Percentiles rank a stretch among this genome's conserved stretches.
These are phyloP conservation scores for Clivina fossor DNA, from an alignment of 2,888 invertebrate species.

Conservation along the genomic window DNA sequence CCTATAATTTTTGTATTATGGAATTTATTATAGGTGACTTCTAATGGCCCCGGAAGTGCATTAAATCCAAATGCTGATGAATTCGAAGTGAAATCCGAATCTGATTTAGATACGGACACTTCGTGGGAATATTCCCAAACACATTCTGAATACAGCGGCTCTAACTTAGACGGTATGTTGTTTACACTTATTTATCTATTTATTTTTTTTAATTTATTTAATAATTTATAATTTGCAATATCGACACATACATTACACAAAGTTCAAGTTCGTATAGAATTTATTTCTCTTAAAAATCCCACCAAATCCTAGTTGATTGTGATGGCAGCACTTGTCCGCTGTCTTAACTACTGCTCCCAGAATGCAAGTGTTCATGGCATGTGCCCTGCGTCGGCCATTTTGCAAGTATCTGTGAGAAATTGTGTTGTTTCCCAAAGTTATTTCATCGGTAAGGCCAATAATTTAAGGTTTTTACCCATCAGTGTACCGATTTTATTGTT, in stretches of 20 bases:
- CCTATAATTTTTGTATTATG: conserved; percentile 10
- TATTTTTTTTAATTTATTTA: too few species aligned
- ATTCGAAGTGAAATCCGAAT: conserved; percentile 48
- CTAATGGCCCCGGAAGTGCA: conserved; percentile 43
- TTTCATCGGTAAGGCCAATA: conserved; percentile 59
- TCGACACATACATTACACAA: too few species aligned
- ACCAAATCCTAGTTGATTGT: conserved; percentile 23
- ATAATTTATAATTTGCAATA: too few species aligned
- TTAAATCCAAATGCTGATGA: conserved; percentile 52
- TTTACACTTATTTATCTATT: conserved; percentile 33
- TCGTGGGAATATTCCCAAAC: conserved; percentile 43
- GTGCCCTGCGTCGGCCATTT: conserved; percentile 71
- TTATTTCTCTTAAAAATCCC: conserved; percentile 22
- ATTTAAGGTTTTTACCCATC: conserved; percentile 30
- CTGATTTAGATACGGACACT: conserved; percentile 44
- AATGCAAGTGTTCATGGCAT: conserved; percentile 64
- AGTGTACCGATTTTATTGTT: conserved; percentile 40
- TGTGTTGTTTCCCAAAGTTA: conserved; percentile 62
- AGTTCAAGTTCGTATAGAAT: too few species aligned
- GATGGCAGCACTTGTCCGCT: conserved; percentile 47
- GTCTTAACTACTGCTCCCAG: conserved; percentile 50
- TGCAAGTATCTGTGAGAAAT: conserved; percentile 67
- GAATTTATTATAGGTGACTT: conserved; percentile 48
- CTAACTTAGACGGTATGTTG: conserved; percentile 45
- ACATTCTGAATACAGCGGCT: conserved; percentile 41